Evolutionary conservation across 2,888 invertebrate species (phyloP).

Genomic region (Athalia circularis): DNA sequence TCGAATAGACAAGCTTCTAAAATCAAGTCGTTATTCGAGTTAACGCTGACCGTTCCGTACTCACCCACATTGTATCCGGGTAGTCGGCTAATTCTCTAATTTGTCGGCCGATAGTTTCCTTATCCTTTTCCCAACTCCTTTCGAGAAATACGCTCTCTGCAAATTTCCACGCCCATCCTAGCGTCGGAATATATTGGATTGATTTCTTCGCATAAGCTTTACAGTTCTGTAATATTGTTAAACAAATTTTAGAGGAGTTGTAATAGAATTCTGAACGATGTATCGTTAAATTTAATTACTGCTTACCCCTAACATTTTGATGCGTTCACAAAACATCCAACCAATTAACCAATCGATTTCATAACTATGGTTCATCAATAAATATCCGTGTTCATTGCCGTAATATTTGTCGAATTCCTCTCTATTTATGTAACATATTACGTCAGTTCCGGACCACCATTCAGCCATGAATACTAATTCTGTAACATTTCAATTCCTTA

Average conservation of each 20-base stretch:
- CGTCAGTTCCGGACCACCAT: constrained; percentile 92
- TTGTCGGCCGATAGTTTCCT: constrained; percentile 86
- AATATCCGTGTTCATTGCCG: constrained; percentile 92
- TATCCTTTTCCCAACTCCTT: constrained; percentile 93
- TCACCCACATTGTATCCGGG: constrained; percentile 93
- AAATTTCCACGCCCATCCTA: constrained; percentile 98
- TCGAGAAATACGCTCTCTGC: constrained; percentile 96
- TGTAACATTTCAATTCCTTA: constrained; percentile 73
- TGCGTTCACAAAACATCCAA: constrained; percentile 91
- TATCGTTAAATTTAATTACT: constrained; percentile 12
- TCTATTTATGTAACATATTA: constrained; percentile 85
- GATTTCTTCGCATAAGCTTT: constrained; percentile 97
- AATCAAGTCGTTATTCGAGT: no score
- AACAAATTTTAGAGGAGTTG: not conserved
- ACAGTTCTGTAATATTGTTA: constrained; percentile 82
- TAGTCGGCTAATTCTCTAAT: constrained; percentile 89
- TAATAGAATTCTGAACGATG: constrained; percentile 5
- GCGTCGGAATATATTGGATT: constrained; percentile 91
- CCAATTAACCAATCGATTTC: constrained; percentile 98
- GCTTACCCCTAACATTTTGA: constrained; percentile 88
- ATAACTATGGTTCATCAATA: constrained; percentile 96
- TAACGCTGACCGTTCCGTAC: constrained; percentile 56
- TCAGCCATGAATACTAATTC: constrained; percentile 94
- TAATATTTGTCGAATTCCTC: constrained; percentile 86
- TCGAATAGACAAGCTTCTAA: not conserved